Base-by-base conservation (phyloP, 2,113 vertebrate genomes). In the Aegypius monachus region DNA sequence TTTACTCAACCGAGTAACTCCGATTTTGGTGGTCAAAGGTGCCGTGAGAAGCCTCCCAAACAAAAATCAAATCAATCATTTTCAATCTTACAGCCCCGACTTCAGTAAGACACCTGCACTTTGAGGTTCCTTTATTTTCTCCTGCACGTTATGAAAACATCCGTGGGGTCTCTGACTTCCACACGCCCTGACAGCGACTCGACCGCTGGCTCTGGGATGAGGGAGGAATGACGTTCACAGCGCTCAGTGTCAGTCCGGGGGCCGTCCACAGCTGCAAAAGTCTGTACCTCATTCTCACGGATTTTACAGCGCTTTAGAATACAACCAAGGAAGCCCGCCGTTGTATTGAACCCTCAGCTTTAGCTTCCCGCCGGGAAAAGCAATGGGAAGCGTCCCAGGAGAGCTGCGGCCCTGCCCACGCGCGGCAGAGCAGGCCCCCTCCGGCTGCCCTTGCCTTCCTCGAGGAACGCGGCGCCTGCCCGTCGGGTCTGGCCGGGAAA, bases 401-500 rank as follows among this genome's bases (percentile, higher is more conserved):
- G 16, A 19, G 18, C 38, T 7, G 62, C 53, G 19, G 25, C 66
- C n/a, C 32, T 13, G 29, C 48, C 58, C 50, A 4, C 6, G 29
- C 32, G 9, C 6, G 18, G 74, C 38, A 18, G 43, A 11, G 32
- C 38, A 4, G 18, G 52, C 52, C 14, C 10, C 56, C 26, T 4
- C 9, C 34, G 20, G 23, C 23, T 1, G 14, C 8, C 21, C 21
- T 7, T 2, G 18, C 31, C 25, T 9, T 16, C n/a, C 61, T 2
- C 12, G 2, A 9, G 17, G 50, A 19, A 9, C 15, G 36, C 42
- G 22, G 22, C 63, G 23, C 12, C 50, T 1, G 43, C 56, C 48
- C 40, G 1, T 0, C n/a, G 43, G 27, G 10, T 11, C 50, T 1
- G 47, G 2, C 59, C 0, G 48, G 17, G 53, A 16, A 6, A 23